Evolutionary conservation across 2,113 vertebrate genomes (phyloP).

Genomic region (Oryzias curvinotus): DNA sequence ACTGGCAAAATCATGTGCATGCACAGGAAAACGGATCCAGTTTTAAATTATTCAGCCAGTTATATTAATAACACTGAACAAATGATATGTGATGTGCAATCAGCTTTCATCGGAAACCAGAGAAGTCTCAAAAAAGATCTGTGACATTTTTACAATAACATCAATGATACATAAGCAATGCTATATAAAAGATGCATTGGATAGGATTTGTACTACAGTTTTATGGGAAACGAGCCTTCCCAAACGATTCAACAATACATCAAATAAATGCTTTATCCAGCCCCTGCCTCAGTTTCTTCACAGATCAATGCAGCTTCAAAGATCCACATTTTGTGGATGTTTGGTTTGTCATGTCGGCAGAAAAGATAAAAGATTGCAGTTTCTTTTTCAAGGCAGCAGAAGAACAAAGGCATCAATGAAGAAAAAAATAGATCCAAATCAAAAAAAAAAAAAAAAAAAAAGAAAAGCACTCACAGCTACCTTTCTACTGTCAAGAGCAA

Average conservation of each 20-base stretch:
- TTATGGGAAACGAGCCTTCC: conserved; percentile 9
- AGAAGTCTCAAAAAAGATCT: too few relatives aligned
- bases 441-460: conserved; percentile 6
- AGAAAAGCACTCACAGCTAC: conserved; percentile 35
- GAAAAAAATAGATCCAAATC: conserved; percentile 1
- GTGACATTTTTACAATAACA: too few relatives aligned
- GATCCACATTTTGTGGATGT: conserved; percentile 36
- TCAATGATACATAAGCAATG: too few relatives aligned
- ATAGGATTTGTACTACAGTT: too few relatives aligned
- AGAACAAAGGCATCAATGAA: conserved; percentile 44
- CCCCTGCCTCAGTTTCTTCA: conserved; percentile 30
- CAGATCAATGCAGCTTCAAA: conserved; percentile 47
- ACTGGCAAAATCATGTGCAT: too few relatives aligned
- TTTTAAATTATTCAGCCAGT: too few relatives aligned
- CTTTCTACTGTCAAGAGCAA: conserved; percentile 47
- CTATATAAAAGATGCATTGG: too few relatives aligned
- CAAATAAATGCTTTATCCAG: conserved; percentile 33
- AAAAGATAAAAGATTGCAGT: conserved; percentile 43
- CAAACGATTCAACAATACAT: conserved; percentile 26
- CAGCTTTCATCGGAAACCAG: too few relatives aligned
- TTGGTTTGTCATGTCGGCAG: conserved; percentile 37
- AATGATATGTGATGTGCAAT: too few relatives aligned
- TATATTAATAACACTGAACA: too few relatives aligned
- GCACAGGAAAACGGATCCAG: too few relatives aligned
- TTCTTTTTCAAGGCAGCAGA: conserved; percentile 44